A percentile compares a stretch with the other conserved stretches of the same genome.
These are phyloP conservation scores for Gymnoscelis rufifasciata DNA, from an alignment of 2,888 invertebrate genomes.

Conservation along the genomic window DNA sequence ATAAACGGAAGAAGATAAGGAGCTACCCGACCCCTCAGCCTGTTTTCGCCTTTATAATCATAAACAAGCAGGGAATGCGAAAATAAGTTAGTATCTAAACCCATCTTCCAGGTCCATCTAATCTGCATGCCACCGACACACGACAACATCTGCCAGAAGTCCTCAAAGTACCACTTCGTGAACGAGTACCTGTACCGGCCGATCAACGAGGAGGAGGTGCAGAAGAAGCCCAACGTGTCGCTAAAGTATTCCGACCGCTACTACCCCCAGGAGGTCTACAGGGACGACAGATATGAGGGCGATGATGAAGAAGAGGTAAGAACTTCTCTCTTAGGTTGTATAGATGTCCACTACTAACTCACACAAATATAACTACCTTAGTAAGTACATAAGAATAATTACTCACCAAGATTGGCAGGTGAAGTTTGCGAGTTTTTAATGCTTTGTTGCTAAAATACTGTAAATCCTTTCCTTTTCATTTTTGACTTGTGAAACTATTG, in stretches of 20 bases:
- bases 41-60: too few relatives aligned
- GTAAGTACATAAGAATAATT: too few relatives aligned
- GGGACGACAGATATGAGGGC: slow-evolving; percentile 78
- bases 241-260: slow-evolving; percentile 89
- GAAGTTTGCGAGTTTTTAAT: too few relatives aligned
- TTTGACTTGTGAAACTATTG: too few relatives aligned
- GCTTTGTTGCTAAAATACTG: too few relatives aligned
- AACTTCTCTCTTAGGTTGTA: too few relatives aligned
- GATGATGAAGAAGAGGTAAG: slow-evolving; percentile 68
- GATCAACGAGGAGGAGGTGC: slow-evolving; percentile 89
- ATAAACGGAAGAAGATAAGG: too few relatives aligned
- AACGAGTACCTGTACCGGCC: slow-evolving; percentile 95
- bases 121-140: slow-evolving; percentile 95
- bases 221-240: slow-evolving; percentile 88
- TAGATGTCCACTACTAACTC: background rate
- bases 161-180: slow-evolving; percentile 93
- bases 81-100: background rate
- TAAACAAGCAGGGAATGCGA: too few relatives aligned
- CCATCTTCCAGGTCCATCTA: slow-evolving; percentile 85
- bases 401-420: too few relatives aligned
- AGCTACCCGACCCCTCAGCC: too few relatives aligned
- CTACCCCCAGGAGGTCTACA: slow-evolving; percentile 89
- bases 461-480: too few relatives aligned
- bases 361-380: background rate
- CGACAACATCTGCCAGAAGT: slow-evolving; percentile 93